Evolutionary conservation across 2,888 invertebrate genomes (phyloP), one percentile per base, ranked within the genome.

Genomic region (Eurois occulta): DNA sequence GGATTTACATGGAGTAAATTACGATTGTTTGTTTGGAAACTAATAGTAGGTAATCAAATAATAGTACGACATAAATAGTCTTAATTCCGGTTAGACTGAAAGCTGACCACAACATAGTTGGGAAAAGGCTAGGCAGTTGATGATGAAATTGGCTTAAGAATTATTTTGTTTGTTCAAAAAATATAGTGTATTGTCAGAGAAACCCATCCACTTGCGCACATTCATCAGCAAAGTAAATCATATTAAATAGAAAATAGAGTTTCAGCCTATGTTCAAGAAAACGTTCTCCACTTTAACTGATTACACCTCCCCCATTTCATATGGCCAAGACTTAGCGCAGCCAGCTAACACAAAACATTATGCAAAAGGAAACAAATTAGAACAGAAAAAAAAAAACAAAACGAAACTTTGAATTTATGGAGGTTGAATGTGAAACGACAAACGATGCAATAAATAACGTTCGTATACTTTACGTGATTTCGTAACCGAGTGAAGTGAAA

Each of bases 291-390:
- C 21, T 21, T 11, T 32, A 77, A 77, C 58, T 67, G 65, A 84
- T 84, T 77, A 60, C 41, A 77, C 52, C 52, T 60, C 43, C 65
- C 64, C 80, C 65, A 75, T 75, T 84, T 75, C 70, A 81, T 81
- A 85, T 76, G 78, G 78, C 71, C n/a, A 72, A 78, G 73, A 78
- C 85, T 75, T 84, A 81, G 77, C 70, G 75, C 68, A 82, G 76
- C 64, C 68, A 52, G 74, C 83, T 80, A 78, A 81, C 69, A 82
- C 62, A 85, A 83, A 85, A 83, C 70, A 83, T 87, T 83, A 85
- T 87, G 87, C 78, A 86, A 80, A 87, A 84, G 87, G 86, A 88
- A 88, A 88, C 87, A 88, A 88, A 88, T 88, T 88, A 86, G 84
- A 85, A 65, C 67, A 67, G 72, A 83, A 80, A 87, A 65, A 65